Base-by-base conservation (phyloP, 2,113 vertebrate species). In the Antigone vipio region DNA sequence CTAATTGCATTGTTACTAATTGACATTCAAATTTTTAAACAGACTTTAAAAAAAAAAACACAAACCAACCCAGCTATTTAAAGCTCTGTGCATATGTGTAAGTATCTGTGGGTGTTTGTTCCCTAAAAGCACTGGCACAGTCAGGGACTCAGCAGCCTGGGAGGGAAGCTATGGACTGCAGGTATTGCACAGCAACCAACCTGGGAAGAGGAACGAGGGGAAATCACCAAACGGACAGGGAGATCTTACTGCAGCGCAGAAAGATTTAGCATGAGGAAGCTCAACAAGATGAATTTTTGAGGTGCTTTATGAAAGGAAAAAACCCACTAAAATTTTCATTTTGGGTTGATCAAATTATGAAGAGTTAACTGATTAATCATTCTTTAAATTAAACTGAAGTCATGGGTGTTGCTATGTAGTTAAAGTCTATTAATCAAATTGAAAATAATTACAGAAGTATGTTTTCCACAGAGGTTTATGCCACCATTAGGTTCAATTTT, bases 401-500 rank as follows among this genome's bases (percentile, higher is more conserved):
- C 83, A 50, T 20, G 66, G 86, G 71, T 88, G 52, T 64, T 93
- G 94, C 92, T 55, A 7, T 1, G 17, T 12, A 12, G 63, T 83
- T 92, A 83, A 79, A 97, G 60, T 34, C 90, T 92, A 79, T 96
- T 97, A 96, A 97, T 97, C 95, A 78, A 88, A 92, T 91, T 15
- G 55, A 89, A 97, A 97, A 97, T 92, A 96, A 97, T 97, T 95
- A 89, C 23, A 47, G 83, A 82, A 95, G 63, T 50, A 72, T 91
- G 85, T 95, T 97, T 97, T 95, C 97, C 96, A 83, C 71, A 11
- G 96, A 92, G 96, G 47, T 69, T 98, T 96, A 62, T 85, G 92
- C 79, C 80, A 95, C 90, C 93, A 95, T 96, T 96, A 97, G 95
- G 89, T 95, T 86, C 92, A 95, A 95, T 96, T 97, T 97, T 95